Conservation (phyloP, 1,140 invertebrate species). For the Drosophila albomicans region DNA sequence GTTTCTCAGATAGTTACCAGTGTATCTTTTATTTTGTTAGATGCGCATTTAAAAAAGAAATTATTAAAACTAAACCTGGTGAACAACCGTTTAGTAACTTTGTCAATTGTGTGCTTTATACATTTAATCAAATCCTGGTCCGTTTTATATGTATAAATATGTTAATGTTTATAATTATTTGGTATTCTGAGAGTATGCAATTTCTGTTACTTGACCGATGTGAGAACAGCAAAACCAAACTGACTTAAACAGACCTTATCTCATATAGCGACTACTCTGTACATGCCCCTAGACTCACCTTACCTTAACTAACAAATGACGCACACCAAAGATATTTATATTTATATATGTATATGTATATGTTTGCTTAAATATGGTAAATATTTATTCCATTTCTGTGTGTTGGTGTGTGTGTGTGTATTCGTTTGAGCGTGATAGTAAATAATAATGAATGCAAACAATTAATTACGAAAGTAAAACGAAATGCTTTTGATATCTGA, state of each 20-base stretch:
- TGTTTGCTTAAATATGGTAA: conserved; percentile 20
- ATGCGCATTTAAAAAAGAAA: conserved; percentile 44
- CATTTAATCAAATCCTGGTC: conserved; percentile 77
- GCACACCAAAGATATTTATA: conserved; percentile 49
- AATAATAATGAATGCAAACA: conserved; percentile 10
- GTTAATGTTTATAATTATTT: conserved; percentile 4
- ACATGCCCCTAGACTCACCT: conserved; percentile 33
- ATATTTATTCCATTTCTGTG: conserved; percentile 11
- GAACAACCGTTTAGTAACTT: conserved; percentile 77
- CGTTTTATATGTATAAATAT: conserved; percentile 31
- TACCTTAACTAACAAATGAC: conserved; percentile 64
- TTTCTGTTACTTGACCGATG: conserved; percentile 29
- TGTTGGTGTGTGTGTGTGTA: background rate
- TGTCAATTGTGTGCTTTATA: conserved; percentile 55
- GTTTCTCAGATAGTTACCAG: conserved; percentile 48
- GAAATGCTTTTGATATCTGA: conserved; percentile 57
- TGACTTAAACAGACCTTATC: conserved; percentile 45
- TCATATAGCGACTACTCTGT: conserved; percentile 38
- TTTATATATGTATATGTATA: conserved; percentile 18
- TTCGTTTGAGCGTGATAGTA: background rate
- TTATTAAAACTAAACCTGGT: conserved; percentile 33
- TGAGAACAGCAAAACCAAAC: conserved; percentile 33
- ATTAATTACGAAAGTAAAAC: conserved; percentile 33
- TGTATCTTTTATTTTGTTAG: conserved; percentile 15
- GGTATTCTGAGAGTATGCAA: conserved; percentile 36